phyloP scores from a whole-genome alignment of 2,888 invertebrate species.

The Ceriagrion tenellum region DNA sequence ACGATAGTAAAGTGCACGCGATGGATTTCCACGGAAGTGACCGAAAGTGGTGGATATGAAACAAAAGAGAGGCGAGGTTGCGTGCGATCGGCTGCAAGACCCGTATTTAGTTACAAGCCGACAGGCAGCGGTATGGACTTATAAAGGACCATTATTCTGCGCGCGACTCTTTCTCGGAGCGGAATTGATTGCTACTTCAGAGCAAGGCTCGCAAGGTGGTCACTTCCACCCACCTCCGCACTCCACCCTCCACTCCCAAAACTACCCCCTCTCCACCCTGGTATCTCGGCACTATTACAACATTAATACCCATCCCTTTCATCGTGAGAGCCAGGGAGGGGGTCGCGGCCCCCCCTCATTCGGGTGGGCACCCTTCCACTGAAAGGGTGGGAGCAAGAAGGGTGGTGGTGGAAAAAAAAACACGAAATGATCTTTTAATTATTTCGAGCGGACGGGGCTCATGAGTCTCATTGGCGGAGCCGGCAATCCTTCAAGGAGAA shows the following conservation, averaged over 20 bases:
- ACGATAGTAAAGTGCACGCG: too few species aligned
- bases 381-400: too few species aligned
- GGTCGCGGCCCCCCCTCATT: background rate
- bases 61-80: background rate
- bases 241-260: background rate
- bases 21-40: background rate
- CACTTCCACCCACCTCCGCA: background rate
- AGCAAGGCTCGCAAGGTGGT: background rate
- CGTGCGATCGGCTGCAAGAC: background rate
- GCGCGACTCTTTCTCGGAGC: background rate
- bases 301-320: background rate
- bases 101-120: slow-evolving; percentile 50
- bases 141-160: slow-evolving; percentile 56
- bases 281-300: slow-evolving; percentile 43
- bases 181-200: slow-evolving; percentile 55
- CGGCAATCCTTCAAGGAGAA: slow-evolving; percentile 49
- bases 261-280: background rate
- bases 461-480: slow-evolving; percentile 46
- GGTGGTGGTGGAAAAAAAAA: too few species aligned
- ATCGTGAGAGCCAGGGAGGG: background rate
- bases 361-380: background rate
- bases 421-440: slow-evolving; percentile 66
- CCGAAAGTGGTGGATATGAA: background rate
- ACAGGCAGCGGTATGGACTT: slow-evolving; percentile 57
- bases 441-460: slow-evolving; percentile 40